Conservation (phyloP, 2,113 vertebrate species). For the Elachura formosa region DNA sequence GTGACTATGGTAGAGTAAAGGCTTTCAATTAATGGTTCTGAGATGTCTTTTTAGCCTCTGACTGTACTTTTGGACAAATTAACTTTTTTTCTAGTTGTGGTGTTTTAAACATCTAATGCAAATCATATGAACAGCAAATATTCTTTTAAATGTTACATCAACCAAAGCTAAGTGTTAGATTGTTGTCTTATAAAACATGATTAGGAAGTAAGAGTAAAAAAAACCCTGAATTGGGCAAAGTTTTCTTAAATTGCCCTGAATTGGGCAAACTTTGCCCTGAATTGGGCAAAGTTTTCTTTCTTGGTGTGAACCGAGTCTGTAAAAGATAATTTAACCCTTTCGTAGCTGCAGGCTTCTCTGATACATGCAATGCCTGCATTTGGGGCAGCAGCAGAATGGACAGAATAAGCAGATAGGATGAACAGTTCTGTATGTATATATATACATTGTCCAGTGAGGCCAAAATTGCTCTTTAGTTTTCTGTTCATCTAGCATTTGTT, state of each 20-base stretch:
- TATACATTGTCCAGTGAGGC: not conserved
- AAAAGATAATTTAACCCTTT: not conserved
- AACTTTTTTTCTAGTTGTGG: not conserved
- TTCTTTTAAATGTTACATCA: not conserved
- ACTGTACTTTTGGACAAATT: not conserved
- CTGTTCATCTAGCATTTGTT: not conserved
- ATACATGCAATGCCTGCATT: not conserved
- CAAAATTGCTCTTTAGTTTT: not conserved
- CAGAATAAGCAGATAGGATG: not conserved
- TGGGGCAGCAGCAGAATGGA: not conserved
- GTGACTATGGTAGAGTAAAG: constrained; percentile 69
- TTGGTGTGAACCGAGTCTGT: not conserved
- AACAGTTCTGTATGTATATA: not conserved
- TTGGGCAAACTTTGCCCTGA: not conserved
- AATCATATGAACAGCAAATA: not conserved
- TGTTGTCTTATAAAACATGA: not conserved
- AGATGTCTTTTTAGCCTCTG: not conserved
- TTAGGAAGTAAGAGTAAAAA: not conserved
- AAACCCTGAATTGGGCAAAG: not conserved
- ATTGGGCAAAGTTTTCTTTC: not conserved
- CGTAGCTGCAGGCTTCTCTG: not conserved
- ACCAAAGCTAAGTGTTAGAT: not conserved
- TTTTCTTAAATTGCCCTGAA: not conserved
- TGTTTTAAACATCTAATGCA: not conserved
- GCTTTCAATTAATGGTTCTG: not conserved